A percentile compares a stretch with the other conserved stretches of the same genome.
Evolutionary conservation across 2,888 invertebrate genomes (phyloP).

Genomic region (Brassicogethes aeneus): DNA sequence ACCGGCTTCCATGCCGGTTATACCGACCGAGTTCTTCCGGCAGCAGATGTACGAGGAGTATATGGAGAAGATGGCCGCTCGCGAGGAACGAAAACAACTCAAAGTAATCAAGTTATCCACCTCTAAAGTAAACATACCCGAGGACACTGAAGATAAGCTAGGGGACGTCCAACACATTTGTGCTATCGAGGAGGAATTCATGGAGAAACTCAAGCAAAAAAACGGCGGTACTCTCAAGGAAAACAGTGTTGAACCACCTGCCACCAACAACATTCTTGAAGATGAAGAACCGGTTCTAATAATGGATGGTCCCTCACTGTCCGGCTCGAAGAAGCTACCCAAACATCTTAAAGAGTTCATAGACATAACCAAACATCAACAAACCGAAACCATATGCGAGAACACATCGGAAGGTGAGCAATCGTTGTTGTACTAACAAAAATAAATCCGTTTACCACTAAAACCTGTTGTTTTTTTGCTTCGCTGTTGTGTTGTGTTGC

Average conservation of each 20-base stretch:
- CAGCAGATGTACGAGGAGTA: conserved; percentile 81
- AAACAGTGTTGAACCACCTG: conserved; percentile 20
- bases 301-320: conserved; percentile 56
- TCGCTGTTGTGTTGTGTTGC: conserved; percentile 7
- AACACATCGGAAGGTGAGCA: conserved; percentile 46
- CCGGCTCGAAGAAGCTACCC: conserved; percentile 58
- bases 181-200: conserved; percentile 66
- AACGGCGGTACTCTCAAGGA: conserved; percentile 23
- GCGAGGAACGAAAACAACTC: conserved; percentile 68
- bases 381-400: conserved; percentile 13
- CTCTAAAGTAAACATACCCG: conserved; percentile 15
- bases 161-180: conserved; percentile 40
- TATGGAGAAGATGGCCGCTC: conserved; percentile 66
- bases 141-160: conserved; percentile 13
- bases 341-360: conserved; percentile 74
- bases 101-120: conserved; percentile 74
- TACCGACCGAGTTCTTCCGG: conserved; percentile 60
- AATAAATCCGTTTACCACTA: not conserved
- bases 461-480: conserved; percentile 6
- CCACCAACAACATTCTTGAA: conserved; percentile 13
- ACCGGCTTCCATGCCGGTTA: conserved; percentile 35
- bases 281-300: conserved; percentile 43
- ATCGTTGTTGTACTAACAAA: conserved; percentile 36
- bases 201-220: conserved; percentile 62
- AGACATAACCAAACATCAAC: conserved; percentile 35